Evolutionary conservation across 2,888 invertebrate genomes (phyloP).

Genomic region (Acleris sparsana): DNA sequence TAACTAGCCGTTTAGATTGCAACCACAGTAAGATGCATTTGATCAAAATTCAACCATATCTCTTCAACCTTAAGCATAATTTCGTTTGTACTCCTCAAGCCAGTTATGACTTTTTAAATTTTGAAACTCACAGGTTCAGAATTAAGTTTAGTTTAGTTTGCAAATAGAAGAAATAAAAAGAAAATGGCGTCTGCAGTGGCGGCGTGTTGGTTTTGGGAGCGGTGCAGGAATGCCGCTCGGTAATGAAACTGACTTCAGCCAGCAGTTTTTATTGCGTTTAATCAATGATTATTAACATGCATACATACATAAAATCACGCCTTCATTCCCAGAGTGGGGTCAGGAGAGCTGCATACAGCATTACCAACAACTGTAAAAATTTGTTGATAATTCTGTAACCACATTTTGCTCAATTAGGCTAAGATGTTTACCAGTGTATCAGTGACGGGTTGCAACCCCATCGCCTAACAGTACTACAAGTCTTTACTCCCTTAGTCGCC

Average conservation of each 20-base stretch:
- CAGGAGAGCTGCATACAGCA: no score
- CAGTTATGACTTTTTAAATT: conserved; percentile 1
- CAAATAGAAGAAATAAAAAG: conserved; percentile 31
- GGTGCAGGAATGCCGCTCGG: conserved; percentile 7
- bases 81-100: background rate
- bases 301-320: no score
- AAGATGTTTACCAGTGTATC: no score
- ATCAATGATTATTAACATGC: no score
- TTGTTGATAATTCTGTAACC: no score
- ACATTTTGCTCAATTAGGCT: no score
- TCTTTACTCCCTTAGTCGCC: no score
- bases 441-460: no score
- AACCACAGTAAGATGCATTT: background rate
- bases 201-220: conserved; percentile 22
- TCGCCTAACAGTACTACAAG: no score
- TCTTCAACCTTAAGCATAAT: background rate
- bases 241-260: conserved; percentile 3
- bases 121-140: conserved; percentile 1
- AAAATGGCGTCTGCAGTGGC: conserved; percentile 14
- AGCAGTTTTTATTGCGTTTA: background rate
- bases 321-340: no score
- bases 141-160: conserved; percentile 37
- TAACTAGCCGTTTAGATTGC: conserved; percentile 14
- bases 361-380: no score
- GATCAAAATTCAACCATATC: background rate